Evolutionary conservation across 37 sponge, comb jelly and placozoan genomes (phyloP).

Genomic region (Axinella damicornis): DNA sequence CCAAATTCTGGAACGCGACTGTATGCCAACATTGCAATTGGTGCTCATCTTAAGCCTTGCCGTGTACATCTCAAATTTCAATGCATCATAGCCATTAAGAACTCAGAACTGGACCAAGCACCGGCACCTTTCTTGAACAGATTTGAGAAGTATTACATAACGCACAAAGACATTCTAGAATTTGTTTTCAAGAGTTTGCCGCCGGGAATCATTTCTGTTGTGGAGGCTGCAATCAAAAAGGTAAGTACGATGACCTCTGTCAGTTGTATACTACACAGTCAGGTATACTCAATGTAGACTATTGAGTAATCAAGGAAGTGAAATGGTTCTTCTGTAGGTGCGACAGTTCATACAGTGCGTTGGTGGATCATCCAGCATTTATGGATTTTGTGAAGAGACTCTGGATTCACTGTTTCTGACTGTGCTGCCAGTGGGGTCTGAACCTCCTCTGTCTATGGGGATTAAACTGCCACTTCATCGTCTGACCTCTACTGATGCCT

Average conservation of each 20-base stretch:
- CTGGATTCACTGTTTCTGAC: constrained; percentile 64
- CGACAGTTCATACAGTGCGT: too few relatives aligned
- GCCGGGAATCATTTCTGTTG: constrained; percentile 49
- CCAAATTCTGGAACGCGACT: constrained; percentile 44
- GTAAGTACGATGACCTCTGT: constrained; percentile 47
- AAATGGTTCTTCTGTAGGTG: too few relatives aligned
- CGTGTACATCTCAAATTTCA: constrained; percentile 82
- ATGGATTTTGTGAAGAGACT: constrained; percentile 49
- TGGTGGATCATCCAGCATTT: constrained; percentile 13
- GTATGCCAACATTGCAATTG: constrained; percentile 88
- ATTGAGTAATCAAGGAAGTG: too few relatives aligned
- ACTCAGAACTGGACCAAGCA: constrained; percentile 67
- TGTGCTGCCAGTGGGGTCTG: constrained; percentile 37
- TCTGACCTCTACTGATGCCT: too few relatives aligned
- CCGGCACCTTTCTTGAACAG: constrained; percentile 88
- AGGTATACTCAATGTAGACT: too few relatives aligned
- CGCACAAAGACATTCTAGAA: constrained; percentile 62
- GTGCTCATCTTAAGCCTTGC: constrained; percentile 75
- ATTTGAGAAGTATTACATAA: constrained; percentile 83
- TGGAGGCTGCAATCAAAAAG: constrained; percentile 41
- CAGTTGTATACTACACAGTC: too few relatives aligned
- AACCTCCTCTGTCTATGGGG: not conserved
- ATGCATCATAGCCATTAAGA: constrained; percentile 80
- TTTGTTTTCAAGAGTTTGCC: constrained; percentile 47
- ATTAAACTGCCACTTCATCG: too few relatives aligned